Base-by-base conservation (phyloP, 1,140 invertebrate genomes). In the Anadara kagoshimensis region DNA sequence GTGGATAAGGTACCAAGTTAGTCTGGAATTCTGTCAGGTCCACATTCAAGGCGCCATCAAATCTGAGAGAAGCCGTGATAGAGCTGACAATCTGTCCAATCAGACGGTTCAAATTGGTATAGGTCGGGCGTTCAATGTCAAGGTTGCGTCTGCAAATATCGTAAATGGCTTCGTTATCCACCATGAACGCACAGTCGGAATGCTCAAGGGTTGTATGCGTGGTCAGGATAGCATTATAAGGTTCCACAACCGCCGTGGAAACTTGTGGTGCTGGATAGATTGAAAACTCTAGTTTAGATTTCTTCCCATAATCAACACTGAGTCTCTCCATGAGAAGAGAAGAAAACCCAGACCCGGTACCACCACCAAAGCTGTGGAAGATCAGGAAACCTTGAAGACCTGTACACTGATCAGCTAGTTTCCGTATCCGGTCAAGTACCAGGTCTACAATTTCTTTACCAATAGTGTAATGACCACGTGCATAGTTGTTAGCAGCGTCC, bases 311-410 rank as follows among this genome's bases (percentile, higher is more conserved):
- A 78, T 96, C 95, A 3, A 96, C 94, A 44, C 94, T 94, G 16
- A 96, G 91, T 72, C 94, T 91, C 90, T 96, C 95, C 95, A 97
- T 96, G 57, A 96, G 90, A 54, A 96, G 90, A 0, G 95, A 95
- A 5, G 94, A 95, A 89, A 96, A 96, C 8, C 95, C 95, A 20
- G 94, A 95, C 5, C 95, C 95, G 74, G 95, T 88, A 54, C 95
- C 95, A 45, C 80, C 80, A 29, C 84, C 85, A 64, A 69, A 72
- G 22, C 75, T 76, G 53, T 96, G 95, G 89, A 96, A 96, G 79
- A 96, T 94, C n/a, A 97, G 90, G 89, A 96, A 96, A 29, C 95
- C 95, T 87, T 96, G 94, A 0, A 93, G 87, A 41, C 95, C 94
- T 53, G 93, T 94, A 88, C 95, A 96, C 89, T 95, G 94, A 85